Percentiles rank a stretch among this genome's conserved stretches.
phyloP scores from a whole-genome alignment of 2,113 vertebrate species.

The Hydrolagus affinis region DNA sequence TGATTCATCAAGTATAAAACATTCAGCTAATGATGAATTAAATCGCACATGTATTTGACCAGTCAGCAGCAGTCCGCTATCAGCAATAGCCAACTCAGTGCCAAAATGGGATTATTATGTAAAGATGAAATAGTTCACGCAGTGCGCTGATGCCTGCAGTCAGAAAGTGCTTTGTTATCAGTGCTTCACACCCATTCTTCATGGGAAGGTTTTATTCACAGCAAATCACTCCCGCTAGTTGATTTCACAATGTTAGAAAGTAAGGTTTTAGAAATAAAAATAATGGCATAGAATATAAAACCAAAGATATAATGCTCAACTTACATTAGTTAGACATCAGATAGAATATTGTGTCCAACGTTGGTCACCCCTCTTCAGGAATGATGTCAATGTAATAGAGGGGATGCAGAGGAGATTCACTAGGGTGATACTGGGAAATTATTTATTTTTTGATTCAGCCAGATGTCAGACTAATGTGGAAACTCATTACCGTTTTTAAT shows the following conservation, averaged over 20 bases:
- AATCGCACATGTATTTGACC: background rate
- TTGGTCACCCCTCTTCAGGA: too few species aligned
- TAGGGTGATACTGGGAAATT: too few species aligned
- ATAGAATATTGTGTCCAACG: too few species aligned
- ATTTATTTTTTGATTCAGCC: too few species aligned
- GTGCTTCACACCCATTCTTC: background rate
- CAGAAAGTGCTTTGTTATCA: slow-evolving; percentile 6
- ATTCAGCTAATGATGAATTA: background rate
- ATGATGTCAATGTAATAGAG: too few species aligned
- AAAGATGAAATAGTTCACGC: background rate
- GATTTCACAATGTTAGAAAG: background rate
- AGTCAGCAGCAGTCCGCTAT: slow-evolving; percentile 5
- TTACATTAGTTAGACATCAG: too few species aligned
- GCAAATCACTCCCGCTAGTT: slow-evolving; percentile 5
- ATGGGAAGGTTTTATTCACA: background rate
- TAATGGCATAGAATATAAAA: too few species aligned
- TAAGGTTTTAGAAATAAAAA: background rate
- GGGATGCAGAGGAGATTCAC: too few species aligned
- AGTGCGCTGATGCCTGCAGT: slow-evolving; percentile 15
- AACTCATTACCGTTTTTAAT: too few species aligned
- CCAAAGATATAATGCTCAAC: too few species aligned
- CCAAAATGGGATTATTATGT: slow-evolving; percentile 18
- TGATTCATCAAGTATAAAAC: slow-evolving; percentile 16
- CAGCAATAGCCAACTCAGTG: background rate
- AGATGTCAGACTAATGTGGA: too few species aligned